Base-by-base conservation (phyloP, 2,888 invertebrate genomes). In the Netelia virgata region DNA sequence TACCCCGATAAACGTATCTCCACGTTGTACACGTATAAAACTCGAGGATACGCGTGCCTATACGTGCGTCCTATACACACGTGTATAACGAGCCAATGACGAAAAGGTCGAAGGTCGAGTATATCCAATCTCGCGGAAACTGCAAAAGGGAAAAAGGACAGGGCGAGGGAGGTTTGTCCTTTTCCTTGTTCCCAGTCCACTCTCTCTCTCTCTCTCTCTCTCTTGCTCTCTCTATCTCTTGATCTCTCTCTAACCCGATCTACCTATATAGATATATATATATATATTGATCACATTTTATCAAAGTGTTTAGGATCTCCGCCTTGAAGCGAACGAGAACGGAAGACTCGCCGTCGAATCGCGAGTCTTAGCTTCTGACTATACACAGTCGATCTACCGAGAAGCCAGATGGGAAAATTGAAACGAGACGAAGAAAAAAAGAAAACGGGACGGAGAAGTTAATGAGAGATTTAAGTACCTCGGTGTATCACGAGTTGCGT, bases 31-130 rank as follows among this genome's bases (percentile, higher is more conserved):
- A 28, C 28, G 28, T 28, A 5, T 28, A 28, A 28, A 28, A 28
- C 28, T 28, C 5, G 28, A 28, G 28, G 28, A 28, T 61, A 20
- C 28, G 20, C 10, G 20, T 47, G 20, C 10, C 14, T 47, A 73
- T 50, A 61, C 47, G 28, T 36, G 47, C 28, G 6, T 28, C 14
- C n/a, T 47, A n/a, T 50, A 61, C n/a, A 20, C 36, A 28, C 28
- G 28, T 63, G 20, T 63, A n/a, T 50, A 53, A 16, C 28, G 47
- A 66, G 28, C 72, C 36, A n/a, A 28, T 53, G 69, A 75, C 63
- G 68, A 69, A 81, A 81, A 81, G 81, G 81, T 81, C 69, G 74
- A 81, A 81, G 81, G 81, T 81, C 69, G 75, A 36, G 66, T 76
- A 68, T 23, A 69, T 81, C 75, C 75, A 81, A 75, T 81, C 81